phyloP scores from a whole-genome alignment of 2,888 invertebrate species.

The Drosophila mimetica region DNA sequence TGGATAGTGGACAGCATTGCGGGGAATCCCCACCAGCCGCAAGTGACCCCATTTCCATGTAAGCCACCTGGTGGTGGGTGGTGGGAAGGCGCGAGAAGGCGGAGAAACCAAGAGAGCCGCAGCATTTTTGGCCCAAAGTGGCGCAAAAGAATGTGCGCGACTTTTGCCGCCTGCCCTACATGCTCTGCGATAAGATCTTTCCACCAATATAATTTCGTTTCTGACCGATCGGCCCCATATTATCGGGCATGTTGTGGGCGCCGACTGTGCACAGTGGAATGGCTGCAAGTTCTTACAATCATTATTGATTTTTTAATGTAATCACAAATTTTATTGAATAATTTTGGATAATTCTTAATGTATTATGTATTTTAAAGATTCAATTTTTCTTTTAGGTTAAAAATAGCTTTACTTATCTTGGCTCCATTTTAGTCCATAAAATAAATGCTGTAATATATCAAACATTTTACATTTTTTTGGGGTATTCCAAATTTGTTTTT shows the following conservation, averaged over 20 bases:
- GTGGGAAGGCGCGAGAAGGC: conserved; percentile 8
- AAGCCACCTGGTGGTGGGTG: conserved; percentile 25
- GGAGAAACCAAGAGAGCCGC: neutral
- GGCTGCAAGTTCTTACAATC: neutral
- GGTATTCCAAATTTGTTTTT: too few relatives aligned
- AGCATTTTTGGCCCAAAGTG: neutral
- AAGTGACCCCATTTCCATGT: conserved; percentile 19
- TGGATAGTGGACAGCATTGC: neutral
- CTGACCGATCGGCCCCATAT: conserved; percentile 17
- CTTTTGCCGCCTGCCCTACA: conserved; percentile 17
- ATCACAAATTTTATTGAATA: too few relatives aligned
- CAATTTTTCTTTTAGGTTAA: neutral
- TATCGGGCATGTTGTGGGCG: conserved; percentile 2
- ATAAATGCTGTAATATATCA: neutral
- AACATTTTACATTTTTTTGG: too few relatives aligned
- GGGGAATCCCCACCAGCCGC: conserved; percentile 23
- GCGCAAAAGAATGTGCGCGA: conserved; percentile 17
- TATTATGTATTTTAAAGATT: neutral
- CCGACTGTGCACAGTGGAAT: conserved; percentile 2
- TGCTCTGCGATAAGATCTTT: conserved; percentile 29
- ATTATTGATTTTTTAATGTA: neutral
- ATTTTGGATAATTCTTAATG: neutral
- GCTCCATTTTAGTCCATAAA: neutral
- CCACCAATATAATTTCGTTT: conserved; percentile 6
- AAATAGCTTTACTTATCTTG: neutral